Evolutionary conservation across 2,888 invertebrate genomes (phyloP), one percentile per base, ranked within the genome.

Genomic region (Cantharis rustica): DNA sequence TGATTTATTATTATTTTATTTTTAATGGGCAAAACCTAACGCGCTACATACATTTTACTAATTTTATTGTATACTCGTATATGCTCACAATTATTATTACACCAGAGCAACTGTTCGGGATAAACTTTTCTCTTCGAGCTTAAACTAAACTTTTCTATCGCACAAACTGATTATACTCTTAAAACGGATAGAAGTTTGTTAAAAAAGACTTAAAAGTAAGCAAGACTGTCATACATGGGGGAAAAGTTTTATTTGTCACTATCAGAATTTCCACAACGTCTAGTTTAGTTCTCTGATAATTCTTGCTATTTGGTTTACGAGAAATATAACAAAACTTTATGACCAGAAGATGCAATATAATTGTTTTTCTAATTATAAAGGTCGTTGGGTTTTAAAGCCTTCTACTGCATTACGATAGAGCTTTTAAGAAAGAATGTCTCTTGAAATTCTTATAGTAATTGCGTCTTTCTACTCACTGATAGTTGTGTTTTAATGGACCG

Each of bases 401-500:
- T 66, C 23, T 66, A 66, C 64, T 20, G 23, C 23, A 66, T 66
- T 66, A 16, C 61, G 72, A 75, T 23, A 72, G 31, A n/a, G 71
- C 71, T 69, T 72, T 72, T 77, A 75, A 71, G 74, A 77, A 77
- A 77, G 77, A 77, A 77, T 77, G 77, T 77, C 68, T 75, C 75
- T 75, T 69, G 77, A 75, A 77, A 77, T 76, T 73, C 76, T 76
- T 73, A 71, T 68, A 66, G 74, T 77, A 77, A 77, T 77, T 77
- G 74, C 69, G 47, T 77, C 71, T 77, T 69, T 75, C 64, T 69
- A 26, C 72, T 74, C 74, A 72, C 75, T 77, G 72, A 77, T 77
- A 71, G 74, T 77, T 77, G 31, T n/a, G 76, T 71, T 77, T 75
- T 77, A 77, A 77, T 77, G 77, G 74, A 71, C 64, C 76, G 76